Base-by-base conservation (phyloP, 1,140 invertebrate species). In the Drosophila pruinosa region DNA sequence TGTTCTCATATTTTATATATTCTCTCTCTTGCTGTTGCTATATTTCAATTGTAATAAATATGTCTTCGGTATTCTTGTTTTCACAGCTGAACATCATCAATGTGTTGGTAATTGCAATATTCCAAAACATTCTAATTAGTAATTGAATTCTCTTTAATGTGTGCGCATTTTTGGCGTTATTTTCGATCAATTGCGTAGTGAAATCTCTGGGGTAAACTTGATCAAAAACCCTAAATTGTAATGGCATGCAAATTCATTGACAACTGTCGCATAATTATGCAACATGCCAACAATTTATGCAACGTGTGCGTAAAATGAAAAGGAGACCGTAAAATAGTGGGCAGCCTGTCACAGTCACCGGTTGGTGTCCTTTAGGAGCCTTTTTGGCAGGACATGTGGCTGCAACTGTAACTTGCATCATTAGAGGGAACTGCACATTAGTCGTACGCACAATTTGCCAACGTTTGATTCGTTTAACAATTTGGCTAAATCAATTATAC, bases 401-500 rank as follows among this genome's bases (percentile, higher is more conserved):
- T 21, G 54, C 34, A 61, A 43, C 26, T 34, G 10, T 34, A 61
- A 43, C 26, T 34, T 2, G 31, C 2, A n/a, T 12, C 50, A 22
- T 24, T 17, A 24, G 10, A 7, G 21, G 48, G 17, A 26, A 58
- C 14, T 58, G 43, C 15, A 41, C 36, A 75, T 70, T 62, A 53
- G 62, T 61, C 54, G 59, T 31, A 52, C 54, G 43, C 58, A 17
- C 58, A 81, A 82, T 83, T 83, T 82, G 75, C 52, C 73, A 47
- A 54, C 69, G 31, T 76, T 80, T 85, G 77, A 85, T 64, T 69
- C 69, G 77, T 48, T 80, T 86, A 86, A 77, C 81, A 77, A 77
- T 85, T 85, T 85, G 73, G 77, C 77, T 77, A 86, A 85, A 85
- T 81, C 81, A 85, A 85, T 85, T 85, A 83, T 79, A 74, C 77